phyloP scores from a whole-genome alignment of 2,797 vertebrate genomes.

The Delichon dasypus region DNA sequence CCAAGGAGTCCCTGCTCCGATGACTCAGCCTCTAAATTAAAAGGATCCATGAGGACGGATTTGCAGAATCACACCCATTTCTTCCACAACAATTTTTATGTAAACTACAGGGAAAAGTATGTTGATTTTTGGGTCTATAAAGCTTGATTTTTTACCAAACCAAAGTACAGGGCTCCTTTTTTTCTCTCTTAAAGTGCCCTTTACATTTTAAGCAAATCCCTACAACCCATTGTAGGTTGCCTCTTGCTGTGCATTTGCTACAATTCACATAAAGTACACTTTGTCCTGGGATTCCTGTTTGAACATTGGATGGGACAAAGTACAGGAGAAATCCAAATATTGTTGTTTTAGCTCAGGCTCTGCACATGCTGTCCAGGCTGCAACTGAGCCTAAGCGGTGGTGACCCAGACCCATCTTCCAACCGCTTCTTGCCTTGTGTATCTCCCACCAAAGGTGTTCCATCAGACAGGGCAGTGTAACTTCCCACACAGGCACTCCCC shows the following conservation, averaged over 20 bases:
- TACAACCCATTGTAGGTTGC: neutral
- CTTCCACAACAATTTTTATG: neutral
- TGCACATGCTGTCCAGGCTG: neutral
- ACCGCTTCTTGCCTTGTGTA: neutral
- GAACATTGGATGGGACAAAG: conserved; percentile 18
- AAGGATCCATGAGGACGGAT: neutral
- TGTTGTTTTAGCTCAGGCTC: neutral
- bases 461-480: neutral
- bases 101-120: neutral
- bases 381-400: neutral
- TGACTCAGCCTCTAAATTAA: conserved; percentile 51
- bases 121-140: neutral
- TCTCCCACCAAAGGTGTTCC: neutral
- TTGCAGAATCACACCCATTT: conserved; percentile 4
- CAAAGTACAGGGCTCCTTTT: neutral
- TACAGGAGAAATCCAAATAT: conserved; percentile 62
- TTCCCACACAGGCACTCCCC: neutral
- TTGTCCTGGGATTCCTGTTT: conserved; percentile 26
- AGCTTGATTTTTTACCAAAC: neutral
- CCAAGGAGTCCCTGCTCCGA: neutral
- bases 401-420: neutral
- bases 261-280: neutral
- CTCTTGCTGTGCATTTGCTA: neutral
- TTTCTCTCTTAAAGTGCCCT: neutral
- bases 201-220: neutral